These are phyloP conservation scores for Acronicta leporina DNA, from an alignment of 2,888 invertebrate genomes.

Conservation along the genomic window DNA sequence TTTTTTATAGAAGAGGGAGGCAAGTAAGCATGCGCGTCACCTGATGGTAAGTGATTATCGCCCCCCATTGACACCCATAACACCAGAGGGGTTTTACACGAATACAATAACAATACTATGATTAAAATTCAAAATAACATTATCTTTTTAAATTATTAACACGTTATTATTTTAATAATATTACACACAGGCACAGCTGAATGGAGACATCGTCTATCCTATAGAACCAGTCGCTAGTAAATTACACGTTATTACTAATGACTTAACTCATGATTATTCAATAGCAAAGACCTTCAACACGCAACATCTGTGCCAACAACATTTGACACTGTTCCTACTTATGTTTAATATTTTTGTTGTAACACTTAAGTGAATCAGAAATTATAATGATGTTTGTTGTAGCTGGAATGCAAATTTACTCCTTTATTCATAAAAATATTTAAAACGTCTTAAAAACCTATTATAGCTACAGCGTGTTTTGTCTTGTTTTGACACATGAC, in stretches of 20 bases:
- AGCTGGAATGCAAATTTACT: conserved; percentile 6
- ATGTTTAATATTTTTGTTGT: conserved; percentile 30
- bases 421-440: neutral
- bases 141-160: neutral
- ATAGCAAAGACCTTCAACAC: conserved; percentile 54
- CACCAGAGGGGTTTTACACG: no score
- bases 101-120: no score
- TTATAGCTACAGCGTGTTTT: no score
- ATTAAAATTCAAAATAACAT: neutral
- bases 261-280: conserved; percentile 62
- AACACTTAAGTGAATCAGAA: conserved; percentile 24
- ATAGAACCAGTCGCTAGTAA: conserved; percentile 9
- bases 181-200: neutral
- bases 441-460: no score
- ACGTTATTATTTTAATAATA: neutral
- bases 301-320: conserved; percentile 69
- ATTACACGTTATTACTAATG: conserved; percentile 36
- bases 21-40: no score
- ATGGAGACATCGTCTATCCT: conserved; percentile 13
- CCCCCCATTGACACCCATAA: no score
- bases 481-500: no score
- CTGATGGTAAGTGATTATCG: no score
- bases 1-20: no score
- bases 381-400: conserved; percentile 14
- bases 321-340: conserved; percentile 53